Evolutionary conservation across 2,888 invertebrate genomes (phyloP), one percentile per base, ranked within the genome.

Genomic region (Tromatobia lineatoria): DNA sequence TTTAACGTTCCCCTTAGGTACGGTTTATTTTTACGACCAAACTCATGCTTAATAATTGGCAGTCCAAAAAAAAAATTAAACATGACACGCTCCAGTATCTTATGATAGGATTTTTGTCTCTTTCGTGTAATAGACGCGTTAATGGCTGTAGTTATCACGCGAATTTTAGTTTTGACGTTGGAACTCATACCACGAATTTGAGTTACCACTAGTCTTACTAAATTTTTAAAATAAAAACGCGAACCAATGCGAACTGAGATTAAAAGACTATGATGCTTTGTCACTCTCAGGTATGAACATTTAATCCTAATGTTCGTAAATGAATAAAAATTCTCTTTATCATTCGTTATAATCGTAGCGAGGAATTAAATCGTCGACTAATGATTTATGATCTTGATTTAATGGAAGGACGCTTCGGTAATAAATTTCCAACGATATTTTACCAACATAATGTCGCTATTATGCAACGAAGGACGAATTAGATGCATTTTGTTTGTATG

Each of bases 401-500:
- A 15, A 45, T 25, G 47, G 23, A 47, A 23, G 23, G 8, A 47
- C 47, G 7, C 23, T 42, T 20, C 6, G n/a, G 11, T 23, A 42
- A 66, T 15, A 42, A 47, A n/a, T 29, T 34, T 59, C 29, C 29
- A 34, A 4, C 6, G 34, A 59, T 59, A n/a, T 59, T 59, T 34
- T 29, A 15, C 29, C 34, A 59, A 10, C 7, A 8, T 25, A 59
- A 15, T 25, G 34, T 57, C 13, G n/a, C 13, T 61, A 13, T 23
- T 25, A 11, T 38, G 66, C 61, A 74, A 74, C 29, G 45, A 50
- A 50, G 34, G 25, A 61, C 25, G 73, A 75, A 57, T 69, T 70
- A 54, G 57, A 78, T 81, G 81, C 74, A 81, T 81, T 81, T 83
- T 80, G 25, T 29, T 42, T 59, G 34, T 71, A 64, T 81, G 80